These are phyloP conservation scores for Pimpla rufipes DNA, from an alignment of 2,888 invertebrate genomes.

Conservation along the genomic window DNA sequence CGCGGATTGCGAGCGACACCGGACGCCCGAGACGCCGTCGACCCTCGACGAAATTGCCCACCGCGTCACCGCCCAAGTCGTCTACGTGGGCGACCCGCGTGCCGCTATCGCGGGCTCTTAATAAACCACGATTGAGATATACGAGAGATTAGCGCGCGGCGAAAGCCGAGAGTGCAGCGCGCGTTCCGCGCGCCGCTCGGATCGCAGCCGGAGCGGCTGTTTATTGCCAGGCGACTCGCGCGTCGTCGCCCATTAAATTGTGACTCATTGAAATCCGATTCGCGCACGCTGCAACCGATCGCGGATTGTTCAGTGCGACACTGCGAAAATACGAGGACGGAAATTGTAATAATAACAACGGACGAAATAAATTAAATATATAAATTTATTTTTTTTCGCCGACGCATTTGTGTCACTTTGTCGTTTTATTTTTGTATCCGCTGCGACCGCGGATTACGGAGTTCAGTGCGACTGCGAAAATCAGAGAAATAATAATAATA, in stretches of 20 bases:
- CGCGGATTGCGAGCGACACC: neutral
- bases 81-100: slow-evolving; percentile 61
- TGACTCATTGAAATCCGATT: slow-evolving; percentile 50
- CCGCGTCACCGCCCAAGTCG: slow-evolving; percentile 55
- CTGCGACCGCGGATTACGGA: neutral
- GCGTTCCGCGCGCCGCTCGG: neutral
- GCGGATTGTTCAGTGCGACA: too few relatives aligned
- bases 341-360: too few relatives aligned
- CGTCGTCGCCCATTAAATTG: slow-evolving; percentile 18
- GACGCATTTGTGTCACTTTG: too few relatives aligned
- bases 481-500: too few relatives aligned
- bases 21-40: slow-evolving; percentile 1
- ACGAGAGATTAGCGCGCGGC: slow-evolving; percentile 32
- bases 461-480: too few relatives aligned
- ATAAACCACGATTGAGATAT: slow-evolving; percentile 56
- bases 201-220: too few relatives aligned
- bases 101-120: slow-evolving; percentile 47
- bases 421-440: too few relatives aligned
- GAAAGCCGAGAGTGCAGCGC: slow-evolving; percentile 49
- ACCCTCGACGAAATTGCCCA: slow-evolving; percentile 17
- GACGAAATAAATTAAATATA: too few relatives aligned
- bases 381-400: too few relatives aligned
- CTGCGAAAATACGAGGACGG: too few relatives aligned
- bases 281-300: neutral
- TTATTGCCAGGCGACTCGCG: slow-evolving; percentile 1